Evolutionary conservation across 2,888 invertebrate genomes (phyloP).

Genomic region (Ligdia adustata): DNA sequence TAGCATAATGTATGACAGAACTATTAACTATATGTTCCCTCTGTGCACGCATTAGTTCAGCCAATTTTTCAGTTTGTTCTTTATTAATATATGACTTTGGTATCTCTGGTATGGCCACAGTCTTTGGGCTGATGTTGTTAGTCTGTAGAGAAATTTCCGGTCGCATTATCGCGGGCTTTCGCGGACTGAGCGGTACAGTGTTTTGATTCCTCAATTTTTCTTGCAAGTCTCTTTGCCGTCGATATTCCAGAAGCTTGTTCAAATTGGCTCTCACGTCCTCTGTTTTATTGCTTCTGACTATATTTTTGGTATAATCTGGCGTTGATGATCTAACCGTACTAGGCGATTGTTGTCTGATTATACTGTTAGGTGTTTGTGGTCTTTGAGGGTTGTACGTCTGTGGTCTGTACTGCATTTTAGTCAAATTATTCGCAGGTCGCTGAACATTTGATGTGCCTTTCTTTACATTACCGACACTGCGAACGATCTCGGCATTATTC

Average conservation of each 20-base stretch:
- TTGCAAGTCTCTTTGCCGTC: constrained; percentile 45
- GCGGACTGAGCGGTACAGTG: neutral
- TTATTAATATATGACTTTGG: constrained; percentile 55
- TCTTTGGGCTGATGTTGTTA: constrained; percentile 42
- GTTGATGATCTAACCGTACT: constrained; percentile 8
- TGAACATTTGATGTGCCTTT: too few relatives aligned
- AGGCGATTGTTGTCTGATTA: neutral
- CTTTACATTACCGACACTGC: too few relatives aligned
- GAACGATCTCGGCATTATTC: too few relatives aligned
- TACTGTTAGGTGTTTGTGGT: neutral
- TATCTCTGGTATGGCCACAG: constrained; percentile 43
- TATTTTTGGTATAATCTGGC: constrained; percentile 6
- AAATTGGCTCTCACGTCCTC: constrained; percentile 56
- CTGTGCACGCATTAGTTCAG: constrained; percentile 19
- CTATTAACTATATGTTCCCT: neutral
- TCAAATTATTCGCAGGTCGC: neutral
- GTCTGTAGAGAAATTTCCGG: constrained; percentile 30
- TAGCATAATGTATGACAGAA: constrained; percentile 39
- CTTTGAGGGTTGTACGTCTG: constrained; percentile 6
- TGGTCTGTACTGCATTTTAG: constrained; percentile 15
- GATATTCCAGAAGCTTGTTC: constrained; percentile 57
- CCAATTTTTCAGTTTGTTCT: constrained; percentile 46
- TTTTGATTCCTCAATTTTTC: neutral
- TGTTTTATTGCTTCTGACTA: constrained; percentile 16
- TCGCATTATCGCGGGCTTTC: constrained; percentile 31